Conservation (phyloP, 1,140 invertebrate species). For the Samia ricini region DNA sequence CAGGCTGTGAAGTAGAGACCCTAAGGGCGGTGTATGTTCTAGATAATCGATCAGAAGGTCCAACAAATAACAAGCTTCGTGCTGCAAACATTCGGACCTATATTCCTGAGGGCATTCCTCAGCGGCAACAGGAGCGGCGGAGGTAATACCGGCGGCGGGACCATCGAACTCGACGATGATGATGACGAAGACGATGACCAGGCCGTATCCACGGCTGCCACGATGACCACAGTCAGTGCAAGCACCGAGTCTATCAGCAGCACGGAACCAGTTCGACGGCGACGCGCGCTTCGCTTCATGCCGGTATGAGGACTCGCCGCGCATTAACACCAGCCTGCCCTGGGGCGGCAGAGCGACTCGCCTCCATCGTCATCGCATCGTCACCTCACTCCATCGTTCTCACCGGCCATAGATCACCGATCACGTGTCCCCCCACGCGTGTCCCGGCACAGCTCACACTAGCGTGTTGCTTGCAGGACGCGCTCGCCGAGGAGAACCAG, state of each 20-base stretch:
- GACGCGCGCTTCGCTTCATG: constrained; percentile 56
- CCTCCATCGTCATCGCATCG: constrained; percentile 70
- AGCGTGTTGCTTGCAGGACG: constrained; percentile 57
- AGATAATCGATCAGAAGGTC: constrained; percentile 88
- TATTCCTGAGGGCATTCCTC: constrained; percentile 79
- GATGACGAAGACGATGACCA: constrained; percentile 66
- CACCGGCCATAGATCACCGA: constrained; percentile 24
- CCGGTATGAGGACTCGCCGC: constrained; percentile 72
- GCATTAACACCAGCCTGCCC: constrained; percentile 66
- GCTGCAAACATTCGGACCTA: constrained; percentile 82
- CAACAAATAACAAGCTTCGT: constrained; percentile 83
- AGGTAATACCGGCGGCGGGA: constrained; percentile 48
- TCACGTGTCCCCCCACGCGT: neutral
- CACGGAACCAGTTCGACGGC: constrained; percentile 60
- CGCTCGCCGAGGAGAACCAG: constrained; percentile 72
- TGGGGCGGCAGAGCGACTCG: constrained; percentile 63
- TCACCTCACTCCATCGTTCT: constrained; percentile 76
- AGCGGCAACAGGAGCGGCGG: constrained; percentile 67
- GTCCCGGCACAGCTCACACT: too few relatives aligned
- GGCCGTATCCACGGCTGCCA: constrained; percentile 35
- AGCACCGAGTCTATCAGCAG: constrained; percentile 35
- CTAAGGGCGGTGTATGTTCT: constrained; percentile 74
- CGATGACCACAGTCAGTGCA: constrained; percentile 38
- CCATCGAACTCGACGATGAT: constrained; percentile 62
- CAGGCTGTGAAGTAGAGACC: constrained; percentile 12